Evolutionary conservation across 2,797 vertebrate species (phyloP), one percentile per base, ranked within the genome.

Genomic region (Hyperoplus lanceolatus): DNA sequence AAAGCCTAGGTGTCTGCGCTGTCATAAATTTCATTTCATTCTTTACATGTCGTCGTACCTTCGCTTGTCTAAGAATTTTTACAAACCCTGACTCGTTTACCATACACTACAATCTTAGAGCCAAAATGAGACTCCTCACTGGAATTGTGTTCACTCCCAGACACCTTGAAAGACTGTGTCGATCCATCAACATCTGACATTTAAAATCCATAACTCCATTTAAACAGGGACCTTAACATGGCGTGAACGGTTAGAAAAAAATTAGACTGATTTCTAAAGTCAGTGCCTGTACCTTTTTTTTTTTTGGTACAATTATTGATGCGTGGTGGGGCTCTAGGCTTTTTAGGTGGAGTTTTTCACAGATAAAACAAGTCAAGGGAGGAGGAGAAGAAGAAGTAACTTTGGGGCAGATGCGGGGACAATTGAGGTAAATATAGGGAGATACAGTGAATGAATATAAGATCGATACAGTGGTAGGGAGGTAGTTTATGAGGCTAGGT

Each of bases 401-500:
- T 84, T 29, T 72, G 61, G 85, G 86, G 81, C 61, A 63, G 87
- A 91, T 93, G 90, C 90, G 87, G 82, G 90, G 85, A 64, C 79
- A 81, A 21, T 82, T 79, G 79, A 82, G 89, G 84, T 89, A 82
- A 87, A 90, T 92, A 89, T 83, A 79, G 85, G 84, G 79, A 87
- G 87, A 89, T 85, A 87, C 76, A 70, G 82, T 90, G 87, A 82
- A 79, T 75, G 84, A 82, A 73, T 93, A 91, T 84, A 86, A 84
- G 88, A 80, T 87, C 18, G 72, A 84, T 87, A 90, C 77, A 92
- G 90, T 90, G 81, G 80, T 29, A 86, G 91, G 90, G 91, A 90
- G 91, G 92, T 94, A 93, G 91, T 93, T 29, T 94, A 93, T 85
- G 90, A 91, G 83, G 89, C 82, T 79, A 83, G 90, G 92, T 89